Percentiles rank a stretch among this genome's conserved stretches.
These are phyloP conservation scores for Procambarus virginalis DNA, from an alignment of 1,140 invertebrate species.

Conservation along the genomic window DNA sequence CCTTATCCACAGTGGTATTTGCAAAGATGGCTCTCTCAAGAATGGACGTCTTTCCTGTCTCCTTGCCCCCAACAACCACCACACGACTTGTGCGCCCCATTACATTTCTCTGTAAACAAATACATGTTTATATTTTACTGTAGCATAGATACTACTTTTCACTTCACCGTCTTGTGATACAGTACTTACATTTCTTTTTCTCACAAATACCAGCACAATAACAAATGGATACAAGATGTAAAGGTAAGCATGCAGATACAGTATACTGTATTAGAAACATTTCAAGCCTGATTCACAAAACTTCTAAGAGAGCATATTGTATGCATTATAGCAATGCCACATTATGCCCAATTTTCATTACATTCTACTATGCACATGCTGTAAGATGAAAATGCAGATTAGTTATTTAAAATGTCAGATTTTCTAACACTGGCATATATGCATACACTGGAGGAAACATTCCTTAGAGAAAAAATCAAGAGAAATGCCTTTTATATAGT, in stretches of 20 bases:
- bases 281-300: not conserved
- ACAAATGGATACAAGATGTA: not conserved
- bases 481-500: not conserved
- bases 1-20: conserved; percentile 61
- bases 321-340: not conserved
- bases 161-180: no score
- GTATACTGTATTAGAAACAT: not conserved
- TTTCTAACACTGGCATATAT: not conserved
- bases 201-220: not conserved
- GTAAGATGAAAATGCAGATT: not conserved
- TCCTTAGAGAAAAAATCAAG: not conserved
- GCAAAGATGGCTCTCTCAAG: conserved; percentile 69
- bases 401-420: not conserved
- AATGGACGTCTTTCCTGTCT: conserved; percentile 69
- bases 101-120: conserved; percentile 35
- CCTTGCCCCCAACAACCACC: conserved; percentile 67
- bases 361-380: not conserved
- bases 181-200: not conserved
- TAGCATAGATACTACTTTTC: not conserved
- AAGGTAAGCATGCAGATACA: not conserved
- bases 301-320: not conserved
- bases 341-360: not conserved
- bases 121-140: not conserved
- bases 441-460: not conserved
- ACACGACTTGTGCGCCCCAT: conserved; percentile 70